Evolutionary conservation across 1,140 invertebrate species (phyloP).

Genomic region (Diprion similis): DNA sequence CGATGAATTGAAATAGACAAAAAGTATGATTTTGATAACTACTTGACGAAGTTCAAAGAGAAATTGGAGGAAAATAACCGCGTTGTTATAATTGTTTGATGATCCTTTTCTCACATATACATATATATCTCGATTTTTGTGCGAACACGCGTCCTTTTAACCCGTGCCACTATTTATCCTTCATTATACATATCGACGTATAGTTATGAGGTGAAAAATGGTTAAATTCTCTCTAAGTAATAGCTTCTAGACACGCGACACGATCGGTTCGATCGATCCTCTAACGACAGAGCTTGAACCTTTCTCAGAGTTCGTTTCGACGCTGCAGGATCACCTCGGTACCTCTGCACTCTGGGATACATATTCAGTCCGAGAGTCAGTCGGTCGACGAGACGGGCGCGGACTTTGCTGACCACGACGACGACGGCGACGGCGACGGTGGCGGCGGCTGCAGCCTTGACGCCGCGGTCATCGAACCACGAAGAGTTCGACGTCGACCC

Average conservation of each 20-base stretch:
- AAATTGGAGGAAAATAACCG: too few relatives aligned
- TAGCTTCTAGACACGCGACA: not conserved
- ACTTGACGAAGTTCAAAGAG: too few relatives aligned
- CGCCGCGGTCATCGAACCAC: not conserved
- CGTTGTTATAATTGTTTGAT: too few relatives aligned
- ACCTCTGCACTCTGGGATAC: not conserved
- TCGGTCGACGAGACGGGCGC: not conserved
- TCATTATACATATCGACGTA: not conserved
- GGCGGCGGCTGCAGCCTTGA: not conserved
- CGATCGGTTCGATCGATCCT: not conserved
- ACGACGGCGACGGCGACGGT: not conserved
- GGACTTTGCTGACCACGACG: constrained; percentile 1
- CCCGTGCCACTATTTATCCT: not conserved
- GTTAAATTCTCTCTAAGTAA: not conserved
- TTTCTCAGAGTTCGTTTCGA: too few relatives aligned
- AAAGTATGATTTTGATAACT: too few relatives aligned
- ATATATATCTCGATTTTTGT: too few relatives aligned
- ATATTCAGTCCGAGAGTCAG: constrained; percentile 7
- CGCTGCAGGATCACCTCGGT: too few relatives aligned
- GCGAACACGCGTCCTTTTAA: too few relatives aligned
- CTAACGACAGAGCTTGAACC: too few relatives aligned
- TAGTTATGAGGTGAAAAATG: not conserved
- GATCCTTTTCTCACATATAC: too few relatives aligned
- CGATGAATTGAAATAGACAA: too few relatives aligned
- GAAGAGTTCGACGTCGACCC: not conserved